Evolutionary conservation across 2,888 invertebrate genomes (phyloP), one percentile per base, ranked within the genome.

Genomic region (Nomada fabriciana): DNA sequence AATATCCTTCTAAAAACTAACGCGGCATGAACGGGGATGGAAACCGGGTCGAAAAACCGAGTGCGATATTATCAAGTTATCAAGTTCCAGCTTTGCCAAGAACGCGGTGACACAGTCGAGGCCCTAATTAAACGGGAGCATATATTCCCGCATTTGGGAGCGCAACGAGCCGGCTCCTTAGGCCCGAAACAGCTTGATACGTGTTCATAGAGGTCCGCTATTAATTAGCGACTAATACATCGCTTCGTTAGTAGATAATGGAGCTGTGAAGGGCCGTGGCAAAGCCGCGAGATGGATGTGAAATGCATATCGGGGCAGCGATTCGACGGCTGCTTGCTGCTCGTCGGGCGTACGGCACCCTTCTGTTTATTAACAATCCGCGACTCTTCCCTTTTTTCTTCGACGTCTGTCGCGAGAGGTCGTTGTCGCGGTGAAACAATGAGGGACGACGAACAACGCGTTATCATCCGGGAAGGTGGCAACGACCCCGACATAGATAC

Each of bases 161-260:
- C 13, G 60, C 42, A 53, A 64, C 36, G 64, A 74, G 25, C 36
- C 55, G 23, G 59, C 42, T 82, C 29, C 61, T 47, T 18, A 64
- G 55, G 55, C 75, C 69, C 57, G 72, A 68, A 67, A 36, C 36
- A 42, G 60, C 53, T 50, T 71, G 71, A 82, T 63, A 42, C 60
- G 64, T 75, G 69, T 59, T 69, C 65, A 47, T 60, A 80, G 76
- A 69, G 64, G 85, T 77, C 83, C 70, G 65, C 82, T 88, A 90
- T 88, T 89, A 89, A 90, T 90, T 89, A 89, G 82, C 81, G 81
- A 76, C 83, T 84, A 82, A 85, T 87, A 87, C 80, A 79, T 79
- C 70, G 83, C 70, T 87, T 90, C 82, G 86, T 90, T 88, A 88
- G 69, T 65, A 57, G 36, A 78, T 67, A 84, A 83, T 83, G 78